Evolutionary conservation across 1,140 invertebrate species (phyloP).

Genomic region (Drosophila pseudoananassae): DNA sequence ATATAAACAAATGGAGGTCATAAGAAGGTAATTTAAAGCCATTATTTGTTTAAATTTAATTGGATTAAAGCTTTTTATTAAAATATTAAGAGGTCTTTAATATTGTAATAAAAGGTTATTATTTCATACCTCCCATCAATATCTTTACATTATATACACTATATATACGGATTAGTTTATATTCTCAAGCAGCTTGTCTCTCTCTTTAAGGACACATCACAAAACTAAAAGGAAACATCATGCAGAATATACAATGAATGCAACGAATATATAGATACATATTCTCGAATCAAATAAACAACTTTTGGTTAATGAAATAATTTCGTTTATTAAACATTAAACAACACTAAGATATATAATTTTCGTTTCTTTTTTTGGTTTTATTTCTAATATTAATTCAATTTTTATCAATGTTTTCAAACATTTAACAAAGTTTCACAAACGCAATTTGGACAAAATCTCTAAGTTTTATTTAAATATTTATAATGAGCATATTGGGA

Average conservation of each 20-base stretch:
- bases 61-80: neutral
- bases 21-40: neutral
- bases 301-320: slow-evolving; percentile 68
- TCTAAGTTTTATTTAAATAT: slow-evolving; percentile 24
- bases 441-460: slow-evolving; percentile 33
- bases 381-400: slow-evolving; percentile 38
- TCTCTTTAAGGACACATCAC: slow-evolving; percentile 37
- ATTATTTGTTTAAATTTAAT: neutral
- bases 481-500: slow-evolving; percentile 16
- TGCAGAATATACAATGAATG: slow-evolving; percentile 49
- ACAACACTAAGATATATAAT: slow-evolving; percentile 64
- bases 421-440: slow-evolving; percentile 68
- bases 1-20: neutral
- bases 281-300: slow-evolving; percentile 59
- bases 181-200: slow-evolving; percentile 30
- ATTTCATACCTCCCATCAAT: neutral
- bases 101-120: no score
- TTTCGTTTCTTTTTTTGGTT: slow-evolving; percentile 39
- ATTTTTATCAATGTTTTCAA: slow-evolving; percentile 39
- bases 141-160: neutral
- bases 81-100: no score
- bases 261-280: slow-evolving; percentile 33
- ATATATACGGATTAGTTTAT: slow-evolving; percentile 31
- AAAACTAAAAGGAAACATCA: slow-evolving; percentile 30
- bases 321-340: slow-evolving; percentile 78